These are phyloP conservation scores for Odontamblyopus rebecca DNA, from an alignment of 2,797 vertebrate genomes.

Conservation along the genomic window DNA sequence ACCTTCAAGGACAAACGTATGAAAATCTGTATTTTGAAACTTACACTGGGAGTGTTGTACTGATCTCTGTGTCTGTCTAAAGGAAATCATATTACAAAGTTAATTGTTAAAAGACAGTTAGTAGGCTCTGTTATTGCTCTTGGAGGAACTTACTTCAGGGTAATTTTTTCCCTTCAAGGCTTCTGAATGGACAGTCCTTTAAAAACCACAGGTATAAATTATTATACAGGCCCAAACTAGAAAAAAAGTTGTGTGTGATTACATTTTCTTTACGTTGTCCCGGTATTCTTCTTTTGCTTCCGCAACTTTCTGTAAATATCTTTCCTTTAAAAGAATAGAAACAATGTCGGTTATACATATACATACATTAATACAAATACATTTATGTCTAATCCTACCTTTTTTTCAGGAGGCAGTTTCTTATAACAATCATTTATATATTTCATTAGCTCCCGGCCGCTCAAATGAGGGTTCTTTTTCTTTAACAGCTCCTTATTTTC, in stretches of 20 bases:
- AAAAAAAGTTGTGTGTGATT: conserved; percentile 7
- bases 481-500: conserved; percentile 79
- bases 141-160: background rate
- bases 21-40: background rate
- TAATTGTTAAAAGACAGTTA: background rate
- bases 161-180: background rate
- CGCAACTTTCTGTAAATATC: conserved; percentile 80
- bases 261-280: conserved; percentile 77
- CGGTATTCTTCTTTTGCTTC: conserved; percentile 76
- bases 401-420: conserved; percentile 81
- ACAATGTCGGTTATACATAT: background rate
- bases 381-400: conserved; percentile 66
- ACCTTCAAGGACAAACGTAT: background rate
- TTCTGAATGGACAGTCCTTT: conserved; percentile 12
- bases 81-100: too few species aligned
- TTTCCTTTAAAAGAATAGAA: conserved; percentile 64
- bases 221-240: background rate
- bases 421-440: conserved; percentile 78
- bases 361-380: background rate
- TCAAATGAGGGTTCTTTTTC: conserved; percentile 79
- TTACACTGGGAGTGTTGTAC: background rate
- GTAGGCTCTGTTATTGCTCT: background rate
- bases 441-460: conserved; percentile 72
- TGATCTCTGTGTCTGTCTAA: too few species aligned
- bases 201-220: conserved; percentile 19